A percentile compares a stretch with the other conserved stretches of the same genome.
Evolutionary conservation across 2,888 invertebrate species (phyloP).

Genomic region (Nematopogon swammerdamellus): DNA sequence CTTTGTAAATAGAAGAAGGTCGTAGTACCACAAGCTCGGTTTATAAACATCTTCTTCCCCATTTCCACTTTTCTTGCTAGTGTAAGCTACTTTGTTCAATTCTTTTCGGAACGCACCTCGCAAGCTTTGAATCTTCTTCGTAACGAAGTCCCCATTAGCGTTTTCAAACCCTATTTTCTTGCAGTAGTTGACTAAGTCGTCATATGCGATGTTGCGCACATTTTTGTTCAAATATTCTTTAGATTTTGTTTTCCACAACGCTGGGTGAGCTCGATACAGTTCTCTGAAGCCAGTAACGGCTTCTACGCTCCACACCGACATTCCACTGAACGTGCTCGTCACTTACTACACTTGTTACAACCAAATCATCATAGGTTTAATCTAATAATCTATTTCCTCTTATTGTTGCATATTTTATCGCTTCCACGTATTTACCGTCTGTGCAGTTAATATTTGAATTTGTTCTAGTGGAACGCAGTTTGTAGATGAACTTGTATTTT

Average conservation of each 20-base stretch:
- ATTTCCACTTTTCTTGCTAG: constrained; percentile 6
- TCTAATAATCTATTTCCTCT: too few species aligned
- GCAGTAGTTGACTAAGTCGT: constrained; percentile 3
- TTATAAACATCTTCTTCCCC: constrained; percentile 7
- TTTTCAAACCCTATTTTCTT: constrained; percentile 1
- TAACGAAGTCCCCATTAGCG: constrained; percentile 4
- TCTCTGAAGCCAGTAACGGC: constrained; percentile 6
- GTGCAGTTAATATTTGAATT: too few species aligned
- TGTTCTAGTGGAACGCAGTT: too few species aligned
- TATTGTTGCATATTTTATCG: too few species aligned
- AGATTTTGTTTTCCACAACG: constrained; percentile 9
- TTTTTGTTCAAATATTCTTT: constrained; percentile 8
- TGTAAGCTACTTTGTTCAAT: constrained; percentile 6
- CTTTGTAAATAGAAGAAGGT: constrained; percentile 10
- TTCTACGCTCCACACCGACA: neutral
- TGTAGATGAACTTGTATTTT: too few species aligned
- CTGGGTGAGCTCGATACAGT: constrained; percentile 5
- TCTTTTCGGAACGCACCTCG: constrained; percentile 10
- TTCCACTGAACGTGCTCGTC: too few species aligned
- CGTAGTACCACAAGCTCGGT: constrained; percentile 9
- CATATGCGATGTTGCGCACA: constrained; percentile 6
- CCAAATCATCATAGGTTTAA: too few species aligned
- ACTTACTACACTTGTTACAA: too few species aligned
- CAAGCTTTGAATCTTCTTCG: constrained; percentile 8
- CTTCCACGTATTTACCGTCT: too few species aligned